Conservation (phyloP, 35 echinoderm and acorn worm genomes). For the Holothuria glaberrima region DNA sequence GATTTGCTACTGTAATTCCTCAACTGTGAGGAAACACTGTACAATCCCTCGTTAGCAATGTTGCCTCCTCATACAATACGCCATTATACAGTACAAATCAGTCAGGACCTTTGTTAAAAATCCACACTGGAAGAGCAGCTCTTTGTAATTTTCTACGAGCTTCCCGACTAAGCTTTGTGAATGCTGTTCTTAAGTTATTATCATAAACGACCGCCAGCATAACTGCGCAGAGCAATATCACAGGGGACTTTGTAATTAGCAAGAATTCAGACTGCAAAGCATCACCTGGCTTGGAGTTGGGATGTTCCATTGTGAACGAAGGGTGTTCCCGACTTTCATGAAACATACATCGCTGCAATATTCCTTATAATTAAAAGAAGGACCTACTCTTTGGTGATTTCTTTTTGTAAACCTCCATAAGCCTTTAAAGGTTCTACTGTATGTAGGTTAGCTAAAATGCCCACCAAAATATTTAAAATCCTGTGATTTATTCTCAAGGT, state of each 20-base stretch:
- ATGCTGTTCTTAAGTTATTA: constrained; percentile 16
- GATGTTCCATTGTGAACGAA: constrained; percentile 3
- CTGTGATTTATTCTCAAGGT: no score
- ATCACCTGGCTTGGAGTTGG: background rate
- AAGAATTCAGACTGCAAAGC: background rate
- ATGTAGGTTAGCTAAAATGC: no score
- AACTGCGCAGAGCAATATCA: constrained; percentile 7
- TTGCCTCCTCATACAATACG: background rate
- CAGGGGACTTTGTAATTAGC: constrained; percentile 21
- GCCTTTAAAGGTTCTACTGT: background rate
- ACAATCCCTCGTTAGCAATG: background rate
- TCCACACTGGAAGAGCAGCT: background rate
- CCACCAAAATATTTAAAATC: background rate
- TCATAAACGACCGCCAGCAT: constrained; percentile 29
- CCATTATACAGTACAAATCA: background rate
- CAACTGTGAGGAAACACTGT: background rate
- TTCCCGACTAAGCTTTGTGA: background rate
- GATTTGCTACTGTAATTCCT: background rate
- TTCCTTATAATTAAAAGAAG: background rate
- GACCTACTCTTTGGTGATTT: background rate
- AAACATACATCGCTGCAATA: background rate
- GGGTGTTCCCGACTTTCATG: background rate
- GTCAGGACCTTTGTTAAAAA: background rate
- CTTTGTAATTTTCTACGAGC: no score
- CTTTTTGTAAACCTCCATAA: background rate